Conservation (phyloP, 1,140 invertebrate genomes). For the Brachionus angularis region DNA sequence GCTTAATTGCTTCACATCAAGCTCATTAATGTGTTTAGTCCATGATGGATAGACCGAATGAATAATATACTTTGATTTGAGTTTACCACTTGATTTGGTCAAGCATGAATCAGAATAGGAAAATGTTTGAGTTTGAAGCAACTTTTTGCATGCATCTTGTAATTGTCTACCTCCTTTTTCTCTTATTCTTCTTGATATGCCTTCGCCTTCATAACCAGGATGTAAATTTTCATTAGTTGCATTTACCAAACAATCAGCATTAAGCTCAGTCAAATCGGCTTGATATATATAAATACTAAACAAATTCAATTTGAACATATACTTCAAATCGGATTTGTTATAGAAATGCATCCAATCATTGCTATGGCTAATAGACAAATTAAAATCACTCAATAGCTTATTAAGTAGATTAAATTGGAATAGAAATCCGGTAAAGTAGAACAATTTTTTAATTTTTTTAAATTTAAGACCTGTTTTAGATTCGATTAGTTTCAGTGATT, state of each 20-base stretch:
- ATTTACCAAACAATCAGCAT: constrained; percentile 8
- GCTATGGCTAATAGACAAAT: not conserved
- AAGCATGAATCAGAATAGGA: not conserved
- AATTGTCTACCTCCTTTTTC: constrained; percentile 38
- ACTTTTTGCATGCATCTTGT: constrained; percentile 29
- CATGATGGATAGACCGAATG: constrained; percentile 27
- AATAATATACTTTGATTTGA: constrained; percentile 7
- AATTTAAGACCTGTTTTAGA: constrained; percentile 17
- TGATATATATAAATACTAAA: not conserved
- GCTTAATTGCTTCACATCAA: not conserved
- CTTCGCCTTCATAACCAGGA: constrained; percentile 16
- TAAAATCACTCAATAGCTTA: not conserved
- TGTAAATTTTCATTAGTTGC: constrained; percentile 25
- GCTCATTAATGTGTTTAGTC: not conserved
- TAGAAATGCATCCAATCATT: not conserved
- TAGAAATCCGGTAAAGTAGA: not conserved
- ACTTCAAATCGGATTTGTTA: not conserved
- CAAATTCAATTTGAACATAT: not conserved
- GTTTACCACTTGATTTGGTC: constrained; percentile 7
- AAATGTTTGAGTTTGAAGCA: not conserved
- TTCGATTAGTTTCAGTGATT: constrained; percentile 12
- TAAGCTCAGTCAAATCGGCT: constrained; percentile 13
- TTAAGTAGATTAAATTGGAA: constrained; percentile 22
- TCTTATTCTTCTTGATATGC: not conserved
- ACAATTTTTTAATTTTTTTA: not conserved